These are phyloP conservation scores for Centrocercus urophasianus DNA, from an alignment of 2,113 vertebrate species.

Conservation along the genomic window DNA sequence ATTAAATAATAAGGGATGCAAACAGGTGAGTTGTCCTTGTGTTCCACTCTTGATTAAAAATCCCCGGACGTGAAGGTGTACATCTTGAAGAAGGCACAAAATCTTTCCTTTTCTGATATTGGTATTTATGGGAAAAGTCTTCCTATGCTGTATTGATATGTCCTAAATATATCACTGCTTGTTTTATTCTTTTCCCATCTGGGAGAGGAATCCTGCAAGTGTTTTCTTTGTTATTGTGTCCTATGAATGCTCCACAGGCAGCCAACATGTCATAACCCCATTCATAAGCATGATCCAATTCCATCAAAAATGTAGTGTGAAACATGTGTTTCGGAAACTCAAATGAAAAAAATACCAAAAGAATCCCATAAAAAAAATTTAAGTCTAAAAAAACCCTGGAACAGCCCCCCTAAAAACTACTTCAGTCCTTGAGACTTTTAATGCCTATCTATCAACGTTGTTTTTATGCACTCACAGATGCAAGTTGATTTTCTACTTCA, in stretches of 20 bases:
- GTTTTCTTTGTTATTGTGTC: background rate
- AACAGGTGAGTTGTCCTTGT: background rate
- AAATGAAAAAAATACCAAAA: background rate
- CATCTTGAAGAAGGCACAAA: background rate
- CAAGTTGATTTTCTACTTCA: background rate
- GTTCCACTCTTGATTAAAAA: background rate
- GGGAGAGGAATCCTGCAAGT: background rate
- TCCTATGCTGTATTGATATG: background rate
- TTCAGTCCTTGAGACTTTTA: background rate
- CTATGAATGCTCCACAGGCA: background rate
- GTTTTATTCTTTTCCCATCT: background rate
- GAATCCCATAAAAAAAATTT: too few species aligned
- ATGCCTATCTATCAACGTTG: background rate
- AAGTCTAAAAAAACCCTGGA: too few species aligned
- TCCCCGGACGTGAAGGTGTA: background rate
- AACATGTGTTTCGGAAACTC: background rate
- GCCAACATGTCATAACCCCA: rapidly evolving
- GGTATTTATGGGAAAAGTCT: background rate
- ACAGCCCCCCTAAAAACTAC: too few species aligned
- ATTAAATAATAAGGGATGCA: background rate
- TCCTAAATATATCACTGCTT: background rate
- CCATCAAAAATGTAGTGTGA: background rate
- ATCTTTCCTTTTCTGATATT: background rate
- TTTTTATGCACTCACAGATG: background rate
- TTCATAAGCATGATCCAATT: background rate